Evolutionary conservation across 2,888 invertebrate genomes (phyloP), one percentile per base, ranked within the genome.

Genomic region (Liopterus haemorrhoidalis): DNA sequence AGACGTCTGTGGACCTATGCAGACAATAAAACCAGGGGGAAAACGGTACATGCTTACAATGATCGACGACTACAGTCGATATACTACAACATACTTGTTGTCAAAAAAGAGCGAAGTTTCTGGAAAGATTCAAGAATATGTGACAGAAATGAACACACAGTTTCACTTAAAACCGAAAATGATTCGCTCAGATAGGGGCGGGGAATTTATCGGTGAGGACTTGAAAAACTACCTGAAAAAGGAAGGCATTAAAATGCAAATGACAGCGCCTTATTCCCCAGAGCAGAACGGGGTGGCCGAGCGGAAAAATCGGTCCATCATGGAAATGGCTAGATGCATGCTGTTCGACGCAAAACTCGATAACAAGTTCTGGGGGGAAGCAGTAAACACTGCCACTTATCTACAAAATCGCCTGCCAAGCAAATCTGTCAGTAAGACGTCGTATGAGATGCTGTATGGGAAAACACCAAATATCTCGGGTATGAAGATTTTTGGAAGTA

Each of bases 1-100:
- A 2, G 58, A 59, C 35, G 41, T 63, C n/a, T 62, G 59, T 27
- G 60, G 58, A 5, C 56, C 59, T 1, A 57, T 60, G 57, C 52
- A 54, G 22, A 56, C 53, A 2, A 12, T 18, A 4, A 55, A 57
- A 4, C 50, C 50, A 6, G 41, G 55, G 15, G 52, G 52, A 8
- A 55, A 57, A 25, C 41, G 54, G 6, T 60, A 55, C 40, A 19
- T 60, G 1, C 5, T 60, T 2, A 60, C 55, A 0, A 48, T 62
- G 8, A 60, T 60, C n/a, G 62, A 61, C 37, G 61, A 62, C 49
- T 60, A 42, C 35, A 56, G 57, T 4, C 43, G 54, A 30, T 60
- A 52, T 27, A 54, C 54, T 4, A 32, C 35, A 1, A 39, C 58
- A 25, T 55, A 48, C 36, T 28, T 60, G 1, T 11, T 59, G 4